Evolutionary conservation across 2,888 invertebrate genomes (phyloP).

Genomic region (Melitaea athalia): DNA sequence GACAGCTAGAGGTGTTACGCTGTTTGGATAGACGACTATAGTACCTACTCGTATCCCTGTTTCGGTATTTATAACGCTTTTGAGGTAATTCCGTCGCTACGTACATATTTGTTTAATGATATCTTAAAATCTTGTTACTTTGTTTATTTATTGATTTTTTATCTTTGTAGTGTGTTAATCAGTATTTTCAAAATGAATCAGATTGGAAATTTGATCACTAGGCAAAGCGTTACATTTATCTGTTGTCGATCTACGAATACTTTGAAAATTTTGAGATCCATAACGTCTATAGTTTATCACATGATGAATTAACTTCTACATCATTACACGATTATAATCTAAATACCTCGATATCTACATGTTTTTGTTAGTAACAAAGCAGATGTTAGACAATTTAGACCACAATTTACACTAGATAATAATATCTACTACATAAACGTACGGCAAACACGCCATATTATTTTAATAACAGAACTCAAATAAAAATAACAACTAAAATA

Average conservation of each 20-base stretch:
- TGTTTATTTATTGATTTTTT: background rate
- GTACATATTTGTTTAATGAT: background rate
- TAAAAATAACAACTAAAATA: conserved; percentile 17
- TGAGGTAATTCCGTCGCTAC: background rate
- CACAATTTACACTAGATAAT: too few species aligned
- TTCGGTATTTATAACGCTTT: background rate
- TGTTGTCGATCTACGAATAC: too few species aligned
- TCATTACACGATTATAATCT: too few species aligned
- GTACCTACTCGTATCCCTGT: background rate
- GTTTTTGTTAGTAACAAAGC: too few species aligned
- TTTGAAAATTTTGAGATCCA: too few species aligned
- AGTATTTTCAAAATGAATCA: too few species aligned
- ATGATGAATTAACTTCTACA: too few species aligned
- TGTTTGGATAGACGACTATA: background rate
- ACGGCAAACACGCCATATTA: background rate
- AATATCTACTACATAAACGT: background rate
- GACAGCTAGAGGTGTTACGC: conserved; percentile 28
- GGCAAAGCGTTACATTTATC: too few species aligned
- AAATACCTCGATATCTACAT: too few species aligned
- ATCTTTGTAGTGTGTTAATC: background rate
- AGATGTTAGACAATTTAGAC: too few species aligned
- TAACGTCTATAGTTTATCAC: too few species aligned
- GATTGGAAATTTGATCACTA: too few species aligned
- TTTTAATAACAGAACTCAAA: conserved; percentile 5
- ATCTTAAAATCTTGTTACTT: background rate